phyloP scores from a whole-genome alignment of 2,888 invertebrate species.

The Trachelus stipa region DNA sequence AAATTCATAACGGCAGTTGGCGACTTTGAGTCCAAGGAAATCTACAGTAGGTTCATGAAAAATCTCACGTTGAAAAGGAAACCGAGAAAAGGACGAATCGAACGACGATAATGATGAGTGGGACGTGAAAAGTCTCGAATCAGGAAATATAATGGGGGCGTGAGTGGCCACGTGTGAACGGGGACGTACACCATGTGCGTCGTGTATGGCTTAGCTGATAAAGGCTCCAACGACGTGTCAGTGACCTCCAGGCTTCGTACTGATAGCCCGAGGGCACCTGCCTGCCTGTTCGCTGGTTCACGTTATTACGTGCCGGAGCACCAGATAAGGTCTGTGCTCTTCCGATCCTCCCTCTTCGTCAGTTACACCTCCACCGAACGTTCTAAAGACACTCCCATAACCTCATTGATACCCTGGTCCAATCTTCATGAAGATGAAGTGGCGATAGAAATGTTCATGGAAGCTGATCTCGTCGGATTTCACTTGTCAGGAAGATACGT shows the following conservation, averaged over 20 bases:
- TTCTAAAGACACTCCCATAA: not conserved
- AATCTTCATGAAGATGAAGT: not conserved
- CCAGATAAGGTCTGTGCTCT: not conserved
- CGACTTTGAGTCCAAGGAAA: not conserved
- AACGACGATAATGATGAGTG: not conserved
- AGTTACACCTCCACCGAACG: not conserved
- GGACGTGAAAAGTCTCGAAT: not conserved
- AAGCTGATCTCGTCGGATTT: not conserved
- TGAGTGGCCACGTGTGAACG: not conserved
- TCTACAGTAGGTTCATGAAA: not conserved
- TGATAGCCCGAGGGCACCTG: constrained; percentile 8
- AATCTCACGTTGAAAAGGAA: not conserved
- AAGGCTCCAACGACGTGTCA: constrained; percentile 51
- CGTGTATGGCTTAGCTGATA: constrained; percentile 18
- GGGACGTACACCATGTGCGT: constrained; percentile 6
- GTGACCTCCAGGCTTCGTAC: constrained; percentile 41
- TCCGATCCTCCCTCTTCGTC: not conserved
- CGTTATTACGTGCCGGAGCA: not conserved
- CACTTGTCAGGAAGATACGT: not conserved
- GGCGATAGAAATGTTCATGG: not conserved
- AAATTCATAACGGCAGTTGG: not conserved
- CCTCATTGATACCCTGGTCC: not conserved
- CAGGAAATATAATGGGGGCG: not conserved
- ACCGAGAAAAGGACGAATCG: not conserved
- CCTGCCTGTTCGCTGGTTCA: not conserved